These are phyloP conservation scores for Chaetorhynchus papuensis DNA, from an alignment of 2,113 vertebrate species.

Conservation along the genomic window DNA sequence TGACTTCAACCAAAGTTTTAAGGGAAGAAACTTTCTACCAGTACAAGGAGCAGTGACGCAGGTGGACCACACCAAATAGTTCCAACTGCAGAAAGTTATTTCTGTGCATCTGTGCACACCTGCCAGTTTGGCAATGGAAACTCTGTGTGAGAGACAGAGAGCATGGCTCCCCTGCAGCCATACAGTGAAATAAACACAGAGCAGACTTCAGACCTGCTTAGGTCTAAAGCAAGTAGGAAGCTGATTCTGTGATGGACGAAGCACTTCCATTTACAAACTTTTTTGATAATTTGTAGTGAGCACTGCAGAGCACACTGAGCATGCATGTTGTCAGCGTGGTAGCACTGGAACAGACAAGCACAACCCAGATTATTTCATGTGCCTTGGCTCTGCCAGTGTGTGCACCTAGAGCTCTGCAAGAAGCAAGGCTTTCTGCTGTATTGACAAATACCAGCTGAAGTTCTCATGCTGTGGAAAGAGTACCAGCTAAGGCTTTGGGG, in stretches of 20 bases:
- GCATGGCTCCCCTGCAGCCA: not conserved
- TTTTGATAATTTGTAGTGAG: not conserved
- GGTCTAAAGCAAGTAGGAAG: not conserved
- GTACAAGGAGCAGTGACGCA: not conserved
- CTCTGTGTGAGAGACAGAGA: not conserved
- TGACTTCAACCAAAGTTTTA: not conserved
- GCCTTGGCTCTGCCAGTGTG: not conserved
- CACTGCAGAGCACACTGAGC: not conserved
- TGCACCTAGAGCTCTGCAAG: not conserved
- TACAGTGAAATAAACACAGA: not conserved
- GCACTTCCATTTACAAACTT: not conserved
- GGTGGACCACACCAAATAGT: not conserved
- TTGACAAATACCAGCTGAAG: not conserved
- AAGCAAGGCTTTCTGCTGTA: not conserved
- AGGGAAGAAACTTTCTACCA: not conserved
- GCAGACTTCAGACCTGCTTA: not conserved
- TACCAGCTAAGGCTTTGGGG: not conserved
- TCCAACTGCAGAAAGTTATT: not conserved
- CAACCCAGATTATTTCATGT: not conserved
- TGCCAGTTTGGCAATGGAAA: not conserved
- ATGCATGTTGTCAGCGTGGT: not conserved
- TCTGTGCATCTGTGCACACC: not conserved
- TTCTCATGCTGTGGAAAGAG: not conserved
- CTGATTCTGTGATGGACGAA: not conserved
- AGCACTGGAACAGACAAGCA: not conserved